Percentiles rank a stretch among this genome's conserved stretches.
Conservation (phyloP, 2,113 vertebrate species). For the Eublepharis macularius region DNA sequence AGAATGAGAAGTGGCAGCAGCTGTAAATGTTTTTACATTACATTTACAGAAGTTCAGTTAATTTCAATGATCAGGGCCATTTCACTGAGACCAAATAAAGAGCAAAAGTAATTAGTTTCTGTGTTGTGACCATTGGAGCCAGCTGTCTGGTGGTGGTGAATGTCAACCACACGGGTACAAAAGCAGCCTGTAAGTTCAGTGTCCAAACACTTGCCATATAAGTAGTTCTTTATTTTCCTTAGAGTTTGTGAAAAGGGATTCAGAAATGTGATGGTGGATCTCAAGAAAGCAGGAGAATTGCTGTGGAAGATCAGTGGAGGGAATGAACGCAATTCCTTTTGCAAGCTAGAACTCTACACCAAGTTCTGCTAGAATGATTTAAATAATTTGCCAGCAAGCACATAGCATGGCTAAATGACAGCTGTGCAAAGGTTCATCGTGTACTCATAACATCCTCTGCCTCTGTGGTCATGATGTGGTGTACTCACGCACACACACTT, state of each 20-base stretch:
- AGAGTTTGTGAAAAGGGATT: not conserved
- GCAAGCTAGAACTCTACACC: constrained; percentile 41
- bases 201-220: not conserved
- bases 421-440: constrained; percentile 53
- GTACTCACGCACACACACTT: constrained; percentile 12
- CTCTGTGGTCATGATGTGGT: constrained; percentile 56
- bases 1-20: too few relatives aligned
- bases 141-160: too few relatives aligned
- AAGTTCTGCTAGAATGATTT: constrained; percentile 47
- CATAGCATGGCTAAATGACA: constrained; percentile 55
- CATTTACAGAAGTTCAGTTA: too few relatives aligned
- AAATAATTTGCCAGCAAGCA: constrained; percentile 45
- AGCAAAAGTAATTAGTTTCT: too few relatives aligned
- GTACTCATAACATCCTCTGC: constrained; percentile 73
- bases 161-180: too few relatives aligned
- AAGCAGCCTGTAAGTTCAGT: too few relatives aligned
- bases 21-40: too few relatives aligned
- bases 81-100: too few relatives aligned
- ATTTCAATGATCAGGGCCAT: too few relatives aligned
- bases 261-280: not conserved
- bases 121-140: not conserved
- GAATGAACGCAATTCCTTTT: constrained; percentile 4
- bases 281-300: not conserved
- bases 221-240: not conserved
- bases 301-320: not conserved